A percentile compares a stretch with the other conserved stretches of the same genome.
Conservation (phyloP, 2,113 vertebrate species). For the Tautogolabrus adspersus region DNA sequence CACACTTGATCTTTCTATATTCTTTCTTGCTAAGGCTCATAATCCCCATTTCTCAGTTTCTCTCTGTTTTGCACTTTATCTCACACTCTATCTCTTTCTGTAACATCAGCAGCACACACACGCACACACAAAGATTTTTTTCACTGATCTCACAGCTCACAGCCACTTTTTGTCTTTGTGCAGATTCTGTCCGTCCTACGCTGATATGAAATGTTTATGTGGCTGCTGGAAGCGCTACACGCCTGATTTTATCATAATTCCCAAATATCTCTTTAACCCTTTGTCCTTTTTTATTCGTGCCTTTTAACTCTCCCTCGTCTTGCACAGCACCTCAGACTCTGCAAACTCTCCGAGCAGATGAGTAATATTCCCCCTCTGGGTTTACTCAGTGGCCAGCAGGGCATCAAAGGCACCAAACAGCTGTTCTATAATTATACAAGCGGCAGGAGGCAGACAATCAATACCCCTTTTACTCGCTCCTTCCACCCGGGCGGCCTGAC, state of each 20-base stretch:
- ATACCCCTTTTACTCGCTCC: conserved; percentile 48
- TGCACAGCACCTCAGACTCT: not conserved
- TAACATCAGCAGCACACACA: conserved; percentile 33
- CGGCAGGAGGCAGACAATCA: conserved; percentile 63
- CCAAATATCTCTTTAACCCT: not conserved
- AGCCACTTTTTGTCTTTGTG: conserved; percentile 42
- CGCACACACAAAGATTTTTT: not conserved
- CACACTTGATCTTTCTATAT: conserved; percentile 37
- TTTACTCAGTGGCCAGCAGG: conserved; percentile 38
- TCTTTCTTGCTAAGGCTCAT: conserved; percentile 27
- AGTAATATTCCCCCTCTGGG: conserved; percentile 47
- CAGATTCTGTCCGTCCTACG: conserved; percentile 31
- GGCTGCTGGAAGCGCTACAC: not conserved
- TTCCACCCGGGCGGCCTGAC: conserved; percentile 39
- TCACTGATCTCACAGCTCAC: too few species aligned
- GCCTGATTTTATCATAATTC: conserved; percentile 11
- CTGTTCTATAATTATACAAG: conserved; percentile 69
- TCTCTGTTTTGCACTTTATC: conserved; percentile 64
- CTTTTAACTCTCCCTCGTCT: not conserved
- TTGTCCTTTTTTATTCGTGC: not conserved
- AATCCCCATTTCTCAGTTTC: conserved; percentile 40
- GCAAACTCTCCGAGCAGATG: conserved; percentile 33
- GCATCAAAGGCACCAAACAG: conserved; percentile 53
- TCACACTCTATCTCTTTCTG: conserved; percentile 29
- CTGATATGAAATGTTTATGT: conserved; percentile 36